These are phyloP conservation scores for Lemur catta DNA, from an alignment of 2,797 vertebrate genomes.

Conservation along the genomic window DNA sequence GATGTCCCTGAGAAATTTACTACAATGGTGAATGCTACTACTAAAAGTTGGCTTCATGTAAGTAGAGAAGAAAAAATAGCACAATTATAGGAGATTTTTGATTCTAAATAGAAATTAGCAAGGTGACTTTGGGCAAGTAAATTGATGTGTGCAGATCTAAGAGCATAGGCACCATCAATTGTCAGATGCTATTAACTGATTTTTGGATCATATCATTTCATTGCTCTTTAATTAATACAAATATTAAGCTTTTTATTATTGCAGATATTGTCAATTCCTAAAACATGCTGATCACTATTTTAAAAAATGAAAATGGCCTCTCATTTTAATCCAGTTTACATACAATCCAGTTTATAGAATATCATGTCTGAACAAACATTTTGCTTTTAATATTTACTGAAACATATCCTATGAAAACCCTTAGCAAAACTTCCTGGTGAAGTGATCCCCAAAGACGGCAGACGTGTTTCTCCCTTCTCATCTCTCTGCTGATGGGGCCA, in stretches of 20 bases:
- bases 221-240: constrained; percentile 12
- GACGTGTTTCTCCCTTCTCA: not conserved
- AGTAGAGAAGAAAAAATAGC: not conserved
- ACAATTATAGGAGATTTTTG: not conserved
- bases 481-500: not conserved
- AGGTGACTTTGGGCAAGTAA: not conserved
- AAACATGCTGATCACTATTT: not conserved
- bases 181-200: not conserved
- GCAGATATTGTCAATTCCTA: not conserved
- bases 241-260: not conserved
- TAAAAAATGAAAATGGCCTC: constrained; percentile 1
- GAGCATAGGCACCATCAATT: not conserved
- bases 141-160: not conserved
- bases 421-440: not conserved
- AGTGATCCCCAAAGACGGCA: not conserved
- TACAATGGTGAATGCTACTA: not conserved
- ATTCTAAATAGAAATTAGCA: not conserved
- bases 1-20: not conserved
- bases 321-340: not conserved
- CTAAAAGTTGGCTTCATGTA: not conserved
- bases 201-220: not conserved
- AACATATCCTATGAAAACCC: not conserved
- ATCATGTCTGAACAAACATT: not conserved
- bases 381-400: not conserved
- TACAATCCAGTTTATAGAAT: not conserved